A percentile compares a stretch with the other conserved stretches of the same genome.
These are phyloP conservation scores for Gymnobelideus leadbeateri DNA, from an alignment of 2,113 vertebrate species.

Conservation along the genomic window DNA sequence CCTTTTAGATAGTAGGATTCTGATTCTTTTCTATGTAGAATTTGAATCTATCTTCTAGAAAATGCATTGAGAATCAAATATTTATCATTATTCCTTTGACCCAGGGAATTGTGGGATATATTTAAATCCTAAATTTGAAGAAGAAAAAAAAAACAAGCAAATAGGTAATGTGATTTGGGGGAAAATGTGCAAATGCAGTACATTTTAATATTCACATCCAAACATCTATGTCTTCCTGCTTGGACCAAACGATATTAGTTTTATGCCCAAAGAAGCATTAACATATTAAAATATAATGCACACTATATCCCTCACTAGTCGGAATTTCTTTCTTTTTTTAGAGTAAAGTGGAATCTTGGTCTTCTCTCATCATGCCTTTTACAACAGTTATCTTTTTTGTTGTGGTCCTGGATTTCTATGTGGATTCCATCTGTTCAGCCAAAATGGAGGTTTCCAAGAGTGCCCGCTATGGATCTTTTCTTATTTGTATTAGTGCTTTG, in stretches of 20 bases:
- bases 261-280: neutral
- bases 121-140: neutral
- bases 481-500: constrained; percentile 91
- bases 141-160: neutral
- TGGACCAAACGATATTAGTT: constrained; percentile 38
- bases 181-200: constrained; percentile 22
- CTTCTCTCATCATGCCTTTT: constrained; percentile 93
- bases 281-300: constrained; percentile 33
- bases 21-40: neutral
- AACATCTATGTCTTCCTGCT: constrained; percentile 30
- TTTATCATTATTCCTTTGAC: neutral
- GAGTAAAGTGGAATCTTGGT: constrained; percentile 98
- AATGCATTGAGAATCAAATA: constrained; percentile 43
- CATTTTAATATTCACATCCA: constrained; percentile 30
- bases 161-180: neutral
- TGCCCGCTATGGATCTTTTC: constrained; percentile 91
- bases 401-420: constrained; percentile 97
- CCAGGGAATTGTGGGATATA: neutral
- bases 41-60: constrained; percentile 9
- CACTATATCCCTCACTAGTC: constrained; percentile 5
- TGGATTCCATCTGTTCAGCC: constrained; percentile 93
- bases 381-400: constrained; percentile 93
- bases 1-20: neutral
- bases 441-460: constrained; percentile 93
- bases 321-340: constrained; percentile 79